phyloP scores from a whole-genome alignment of 1,140 invertebrate genomes.

The Harpegnathos saltator region DNA sequence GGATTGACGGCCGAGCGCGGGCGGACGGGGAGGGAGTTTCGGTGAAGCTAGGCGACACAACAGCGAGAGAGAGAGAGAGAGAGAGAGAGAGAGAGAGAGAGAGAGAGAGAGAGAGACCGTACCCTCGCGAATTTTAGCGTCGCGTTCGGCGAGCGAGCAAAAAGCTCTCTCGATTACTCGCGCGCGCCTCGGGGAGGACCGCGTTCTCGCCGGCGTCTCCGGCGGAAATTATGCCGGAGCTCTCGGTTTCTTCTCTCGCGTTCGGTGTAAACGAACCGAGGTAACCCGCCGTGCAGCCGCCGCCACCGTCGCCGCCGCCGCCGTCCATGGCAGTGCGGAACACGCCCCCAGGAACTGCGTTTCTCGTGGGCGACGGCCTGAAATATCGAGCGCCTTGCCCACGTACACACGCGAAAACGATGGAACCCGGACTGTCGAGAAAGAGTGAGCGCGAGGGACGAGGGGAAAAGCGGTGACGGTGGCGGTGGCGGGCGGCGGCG shows the following conservation, averaged over 20 bases:
- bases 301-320: constrained; percentile 32
- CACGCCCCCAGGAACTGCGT: constrained; percentile 76
- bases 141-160: too few relatives aligned
- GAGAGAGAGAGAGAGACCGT: too few relatives aligned
- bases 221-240: constrained; percentile 74
- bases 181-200: background rate
- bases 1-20: background rate
- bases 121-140: too few relatives aligned
- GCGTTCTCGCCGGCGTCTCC: constrained; percentile 67
- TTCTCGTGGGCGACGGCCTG: constrained; percentile 76
- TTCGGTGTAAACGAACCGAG: constrained; percentile 74
- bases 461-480: too few relatives aligned
- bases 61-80: too few relatives aligned
- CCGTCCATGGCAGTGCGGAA: constrained; percentile 67
- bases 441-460: constrained; percentile 57
- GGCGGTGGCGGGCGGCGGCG: too few relatives aligned
- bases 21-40: too few relatives aligned
- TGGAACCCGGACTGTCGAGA: constrained; percentile 72
- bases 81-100: too few relatives aligned
- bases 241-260: constrained; percentile 71
- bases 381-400: constrained; percentile 79
- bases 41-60: too few relatives aligned
- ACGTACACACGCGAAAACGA: constrained; percentile 74
- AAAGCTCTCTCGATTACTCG: too few relatives aligned
- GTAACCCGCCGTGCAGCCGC: constrained; percentile 51